Evolutionary conservation across 1,140 invertebrate species (phyloP).

Genomic region (Berghia stephanieae): DNA sequence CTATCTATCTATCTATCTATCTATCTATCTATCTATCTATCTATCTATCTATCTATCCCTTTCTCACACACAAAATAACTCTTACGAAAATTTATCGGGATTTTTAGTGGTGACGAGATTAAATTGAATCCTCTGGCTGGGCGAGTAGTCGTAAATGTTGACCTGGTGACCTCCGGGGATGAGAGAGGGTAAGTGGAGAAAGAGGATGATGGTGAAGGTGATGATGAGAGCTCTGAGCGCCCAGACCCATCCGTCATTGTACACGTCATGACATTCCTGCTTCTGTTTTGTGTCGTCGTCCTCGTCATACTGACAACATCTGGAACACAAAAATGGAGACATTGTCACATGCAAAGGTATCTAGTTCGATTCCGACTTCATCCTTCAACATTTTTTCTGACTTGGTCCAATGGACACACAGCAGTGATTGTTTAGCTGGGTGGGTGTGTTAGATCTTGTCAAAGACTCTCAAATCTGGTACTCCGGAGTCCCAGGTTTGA

Average conservation of each 20-base stretch:
- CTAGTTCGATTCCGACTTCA: background rate
- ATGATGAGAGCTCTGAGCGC: slow-evolving; percentile 31
- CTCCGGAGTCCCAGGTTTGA: too few species aligned
- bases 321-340: background rate
- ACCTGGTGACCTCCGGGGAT: slow-evolving; percentile 29
- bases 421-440: too few species aligned
- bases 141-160: slow-evolving; percentile 25
- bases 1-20: too few species aligned
- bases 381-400: too few species aligned
- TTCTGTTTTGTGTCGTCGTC: too few species aligned
- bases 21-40: too few species aligned
- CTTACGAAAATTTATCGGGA: background rate
- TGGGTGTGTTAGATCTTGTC: too few species aligned
- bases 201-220: slow-evolving; percentile 18
- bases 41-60: background rate
- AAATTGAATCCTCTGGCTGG: slow-evolving; percentile 17
- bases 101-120: background rate
- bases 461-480: too few species aligned
- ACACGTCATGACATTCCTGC: background rate
- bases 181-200: slow-evolving; percentile 28
- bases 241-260: slow-evolving; percentile 32
- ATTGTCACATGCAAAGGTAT: background rate
- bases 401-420: too few species aligned
- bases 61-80: background rate
- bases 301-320: background rate